Conservation (phyloP, 2,888 invertebrate genomes). For the Apoda limacodes region DNA sequence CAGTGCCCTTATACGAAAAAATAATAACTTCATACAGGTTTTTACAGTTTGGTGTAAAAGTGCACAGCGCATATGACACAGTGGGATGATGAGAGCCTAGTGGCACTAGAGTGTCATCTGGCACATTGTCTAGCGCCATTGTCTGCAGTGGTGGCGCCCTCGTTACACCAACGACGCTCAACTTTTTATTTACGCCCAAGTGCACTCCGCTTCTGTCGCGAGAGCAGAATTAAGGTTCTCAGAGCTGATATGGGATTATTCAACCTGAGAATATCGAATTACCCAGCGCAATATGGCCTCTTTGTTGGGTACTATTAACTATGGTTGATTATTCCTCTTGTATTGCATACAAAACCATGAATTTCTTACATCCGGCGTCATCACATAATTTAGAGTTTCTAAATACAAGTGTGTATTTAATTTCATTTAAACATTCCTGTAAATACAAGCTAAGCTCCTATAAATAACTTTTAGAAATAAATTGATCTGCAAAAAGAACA, state of each 20-base stretch:
- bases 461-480: too few relatives aligned
- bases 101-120: conserved; percentile 52
- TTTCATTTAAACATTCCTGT: too few relatives aligned
- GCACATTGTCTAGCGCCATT: conserved; percentile 63
- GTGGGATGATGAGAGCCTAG: conserved; percentile 40
- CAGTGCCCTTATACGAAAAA: too few relatives aligned
- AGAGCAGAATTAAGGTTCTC: conserved; percentile 66
- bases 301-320: conserved; percentile 60
- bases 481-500: too few relatives aligned
- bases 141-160: conserved; percentile 47
- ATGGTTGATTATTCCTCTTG: conserved; percentile 55
- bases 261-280: conserved; percentile 65
- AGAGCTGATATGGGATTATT: conserved; percentile 66
- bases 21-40: conserved; percentile 26
- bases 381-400: too few relatives aligned
- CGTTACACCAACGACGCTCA: conserved; percentile 55
- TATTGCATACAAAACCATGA: too few relatives aligned
- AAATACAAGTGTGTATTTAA: too few relatives aligned
- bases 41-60: conserved; percentile 28
- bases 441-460: too few relatives aligned
- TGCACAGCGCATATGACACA: conserved; percentile 12
- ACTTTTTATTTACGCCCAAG: conserved; percentile 68
- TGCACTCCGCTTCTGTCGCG: conserved; percentile 60
- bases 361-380: too few relatives aligned
- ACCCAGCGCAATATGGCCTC: conserved; percentile 59